Evolutionary conservation across 2,888 invertebrate genomes (phyloP).

Genomic region (Coenonympha arcania): DNA sequence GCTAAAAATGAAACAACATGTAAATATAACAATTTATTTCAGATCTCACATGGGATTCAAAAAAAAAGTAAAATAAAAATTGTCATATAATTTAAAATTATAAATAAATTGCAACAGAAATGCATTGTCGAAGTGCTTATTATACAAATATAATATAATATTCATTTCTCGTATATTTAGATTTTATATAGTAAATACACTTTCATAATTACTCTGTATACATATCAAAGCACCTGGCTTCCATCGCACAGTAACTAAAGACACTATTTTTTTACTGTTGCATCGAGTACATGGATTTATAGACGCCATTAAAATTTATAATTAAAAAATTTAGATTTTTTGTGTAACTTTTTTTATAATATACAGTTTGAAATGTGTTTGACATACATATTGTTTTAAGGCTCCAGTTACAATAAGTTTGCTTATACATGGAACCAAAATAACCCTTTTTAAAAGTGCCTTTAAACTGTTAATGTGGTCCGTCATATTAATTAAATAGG

Average conservation of each 20-base stretch:
- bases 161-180: slow-evolving; percentile 20
- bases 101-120: slow-evolving; percentile 48
- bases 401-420: too few species aligned
- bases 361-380: too few species aligned
- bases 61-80: slow-evolving; percentile 40
- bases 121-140: slow-evolving; percentile 51
- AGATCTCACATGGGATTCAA: slow-evolving; percentile 45
- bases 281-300: slow-evolving; percentile 7
- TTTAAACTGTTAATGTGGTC: too few species aligned
- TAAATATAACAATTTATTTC: slow-evolving; percentile 47
- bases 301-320: not conserved
- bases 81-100: slow-evolving; percentile 27
- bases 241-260: slow-evolving; percentile 44
- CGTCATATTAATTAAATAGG: too few species aligned
- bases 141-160: slow-evolving; percentile 15
- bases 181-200: slow-evolving; percentile 18
- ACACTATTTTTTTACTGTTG: slow-evolving; percentile 21
- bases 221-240: slow-evolving; percentile 21
- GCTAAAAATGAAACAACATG: not conserved
- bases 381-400: too few species aligned
- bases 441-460: too few species aligned
- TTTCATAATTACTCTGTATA: slow-evolving; percentile 19
- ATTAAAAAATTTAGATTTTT: too few species aligned
- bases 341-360: too few species aligned
- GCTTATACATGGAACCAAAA: too few species aligned